These are phyloP conservation scores for Saxidomus purpurata DNA, from an alignment of 1,140 invertebrate species.

Conservation along the genomic window DNA sequence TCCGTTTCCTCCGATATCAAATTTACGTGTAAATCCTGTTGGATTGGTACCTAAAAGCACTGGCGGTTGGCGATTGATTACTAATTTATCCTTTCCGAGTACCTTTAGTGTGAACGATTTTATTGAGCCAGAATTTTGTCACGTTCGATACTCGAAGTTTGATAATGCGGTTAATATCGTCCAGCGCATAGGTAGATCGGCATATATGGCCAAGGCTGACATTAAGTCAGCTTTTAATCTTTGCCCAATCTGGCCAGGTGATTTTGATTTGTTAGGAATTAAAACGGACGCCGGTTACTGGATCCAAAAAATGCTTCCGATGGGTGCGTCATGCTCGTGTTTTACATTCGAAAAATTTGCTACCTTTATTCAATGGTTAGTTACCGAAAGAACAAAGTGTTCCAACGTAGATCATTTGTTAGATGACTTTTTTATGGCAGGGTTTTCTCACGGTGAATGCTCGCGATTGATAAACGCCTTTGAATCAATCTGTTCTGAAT, in stretches of 20 bases:
- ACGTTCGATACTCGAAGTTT: slow-evolving; percentile 41
- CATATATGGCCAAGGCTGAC: slow-evolving; percentile 50
- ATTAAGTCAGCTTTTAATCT: slow-evolving; percentile 63
- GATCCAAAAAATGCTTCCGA: neutral
- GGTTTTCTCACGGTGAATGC: neutral
- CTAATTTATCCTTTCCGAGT: slow-evolving; percentile 43
- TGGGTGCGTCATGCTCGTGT: neutral
- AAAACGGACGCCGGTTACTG: neutral
- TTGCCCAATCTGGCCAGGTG: neutral
- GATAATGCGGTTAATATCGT: slow-evolving; percentile 59
- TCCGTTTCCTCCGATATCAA: neutral
- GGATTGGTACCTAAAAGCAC: neutral
- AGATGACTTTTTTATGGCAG: slow-evolving; percentile 19
- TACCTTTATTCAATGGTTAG: slow-evolving; percentile 14
- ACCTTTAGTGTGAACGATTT: slow-evolving; percentile 27
- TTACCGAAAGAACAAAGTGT: neutral
- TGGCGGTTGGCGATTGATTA: slow-evolving; percentile 29
- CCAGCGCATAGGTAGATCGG: slow-evolving; percentile 2
- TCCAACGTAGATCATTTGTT: neutral
- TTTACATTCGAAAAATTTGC: neutral
- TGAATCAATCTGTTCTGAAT: neutral
- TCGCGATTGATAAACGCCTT: neutral
- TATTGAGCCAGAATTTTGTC: slow-evolving; percentile 27
- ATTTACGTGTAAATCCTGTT: neutral
- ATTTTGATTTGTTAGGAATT: neutral